phyloP scores from a whole-genome alignment of 2,113 vertebrate genomes.

The Recurvirostra avosetta region DNA sequence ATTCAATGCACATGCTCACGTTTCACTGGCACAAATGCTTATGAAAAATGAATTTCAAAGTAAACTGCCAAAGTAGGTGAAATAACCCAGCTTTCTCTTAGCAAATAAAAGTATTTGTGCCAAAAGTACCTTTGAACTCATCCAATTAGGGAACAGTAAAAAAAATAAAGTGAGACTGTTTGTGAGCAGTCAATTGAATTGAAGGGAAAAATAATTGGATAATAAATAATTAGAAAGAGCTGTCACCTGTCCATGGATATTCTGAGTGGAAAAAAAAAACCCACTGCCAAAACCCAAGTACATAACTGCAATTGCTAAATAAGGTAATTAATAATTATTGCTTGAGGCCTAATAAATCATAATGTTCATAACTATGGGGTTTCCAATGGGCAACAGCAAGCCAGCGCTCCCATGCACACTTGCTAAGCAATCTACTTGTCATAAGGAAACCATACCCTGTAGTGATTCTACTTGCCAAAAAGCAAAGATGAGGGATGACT shows the following conservation, averaged over 20 bases:
- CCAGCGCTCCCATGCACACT: not conserved
- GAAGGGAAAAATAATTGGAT: conserved; percentile 1
- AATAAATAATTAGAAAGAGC: conserved; percentile 28
- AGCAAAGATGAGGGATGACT: not conserved
- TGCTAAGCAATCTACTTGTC: not conserved
- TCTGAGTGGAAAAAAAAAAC: not conserved
- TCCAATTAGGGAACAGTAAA: not conserved
- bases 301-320: conserved; percentile 27
- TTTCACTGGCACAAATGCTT: conserved; percentile 7
- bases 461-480: not conserved
- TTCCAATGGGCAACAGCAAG: not conserved
- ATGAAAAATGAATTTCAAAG: conserved; percentile 35
- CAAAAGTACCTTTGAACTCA: not conserved
- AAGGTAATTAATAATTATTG: conserved; percentile 49
- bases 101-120: not conserved
- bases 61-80: not conserved
- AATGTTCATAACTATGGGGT: not conserved
- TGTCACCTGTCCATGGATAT: not conserved
- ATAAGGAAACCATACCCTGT: not conserved
- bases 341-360: conserved; percentile 27
- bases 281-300: not conserved
- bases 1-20: not conserved
- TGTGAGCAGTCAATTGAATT: not conserved
- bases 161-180: not conserved
- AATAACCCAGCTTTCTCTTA: not conserved